These are phyloP conservation scores for Eupeodes corollae DNA, from an alignment of 1,140 invertebrate species.

Conservation along the genomic window DNA sequence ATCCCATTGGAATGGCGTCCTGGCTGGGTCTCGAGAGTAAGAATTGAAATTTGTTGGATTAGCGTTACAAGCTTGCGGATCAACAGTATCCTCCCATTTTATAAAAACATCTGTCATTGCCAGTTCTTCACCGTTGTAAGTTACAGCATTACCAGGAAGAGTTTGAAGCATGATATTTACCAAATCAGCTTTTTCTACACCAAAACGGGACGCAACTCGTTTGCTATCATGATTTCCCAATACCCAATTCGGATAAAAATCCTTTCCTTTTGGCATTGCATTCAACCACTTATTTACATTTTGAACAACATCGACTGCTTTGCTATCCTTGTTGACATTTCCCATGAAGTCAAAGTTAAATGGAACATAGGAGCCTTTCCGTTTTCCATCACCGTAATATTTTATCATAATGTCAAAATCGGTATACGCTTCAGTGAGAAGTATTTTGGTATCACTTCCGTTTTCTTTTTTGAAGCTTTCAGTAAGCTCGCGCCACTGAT, in stretches of 20 bases:
- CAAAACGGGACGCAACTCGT: constrained; percentile 48
- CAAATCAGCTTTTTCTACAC: constrained; percentile 48
- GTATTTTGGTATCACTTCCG: constrained; percentile 43
- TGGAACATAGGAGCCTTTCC: constrained; percentile 44
- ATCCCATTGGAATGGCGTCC: constrained; percentile 73
- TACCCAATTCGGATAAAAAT: constrained; percentile 40
- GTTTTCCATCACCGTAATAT: constrained; percentile 46
- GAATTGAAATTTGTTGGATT: constrained; percentile 38
- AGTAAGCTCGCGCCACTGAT: constrained; percentile 46
- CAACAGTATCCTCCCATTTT: constrained; percentile 39
- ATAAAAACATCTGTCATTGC: constrained; percentile 59
- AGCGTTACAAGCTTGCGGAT: constrained; percentile 46
- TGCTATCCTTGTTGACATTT: constrained; percentile 32
- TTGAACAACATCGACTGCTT: constrained; percentile 34
- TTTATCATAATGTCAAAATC: constrained; percentile 38
- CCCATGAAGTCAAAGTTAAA: constrained; percentile 47
- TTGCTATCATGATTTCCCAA: constrained; percentile 56
- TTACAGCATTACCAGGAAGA: constrained; percentile 61
- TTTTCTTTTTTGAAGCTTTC: constrained; percentile 42
- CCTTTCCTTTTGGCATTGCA: constrained; percentile 34
- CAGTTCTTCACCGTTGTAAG: constrained; percentile 54
- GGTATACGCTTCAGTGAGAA: constrained; percentile 59
- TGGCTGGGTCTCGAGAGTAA: constrained; percentile 50
- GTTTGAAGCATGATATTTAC: constrained; percentile 57
- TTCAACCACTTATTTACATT: constrained; percentile 39